A percentile compares a stretch with the other conserved stretches of the same genome.
phyloP scores from a whole-genome alignment of 2,113 vertebrate species.

The Hyperoodon ampullatus region DNA sequence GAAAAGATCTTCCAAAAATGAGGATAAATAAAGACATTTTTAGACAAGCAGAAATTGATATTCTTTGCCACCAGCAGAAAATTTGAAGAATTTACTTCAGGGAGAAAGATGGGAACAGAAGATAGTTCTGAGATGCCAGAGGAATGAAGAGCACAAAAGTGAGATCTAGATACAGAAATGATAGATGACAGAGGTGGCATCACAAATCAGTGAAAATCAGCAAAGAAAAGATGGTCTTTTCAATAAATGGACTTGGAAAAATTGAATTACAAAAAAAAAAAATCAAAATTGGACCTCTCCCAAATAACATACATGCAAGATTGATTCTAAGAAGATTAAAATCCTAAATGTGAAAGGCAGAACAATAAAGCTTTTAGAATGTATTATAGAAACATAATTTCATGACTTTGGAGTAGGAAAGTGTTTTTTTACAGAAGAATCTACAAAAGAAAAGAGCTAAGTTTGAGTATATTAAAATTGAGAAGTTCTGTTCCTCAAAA shows the following conservation, averaged over 20 bases:
- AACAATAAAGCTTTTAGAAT: not conserved
- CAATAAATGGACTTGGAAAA: not conserved
- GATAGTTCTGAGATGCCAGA: not conserved
- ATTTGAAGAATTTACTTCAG: slow-evolving; percentile 12
- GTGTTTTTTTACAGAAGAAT: not conserved
- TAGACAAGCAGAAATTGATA: not conserved
- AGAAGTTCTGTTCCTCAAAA: not conserved
- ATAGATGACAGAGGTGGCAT: not conserved
- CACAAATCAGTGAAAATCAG: not conserved
- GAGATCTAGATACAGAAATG: not conserved
- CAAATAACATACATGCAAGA: not conserved
- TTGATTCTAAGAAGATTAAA: slow-evolving; percentile 1
- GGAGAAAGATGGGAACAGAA: not conserved
- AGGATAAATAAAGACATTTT: not conserved
- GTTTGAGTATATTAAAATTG: slow-evolving; percentile 4
- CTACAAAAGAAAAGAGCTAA: not conserved
- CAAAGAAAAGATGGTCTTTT: not conserved
- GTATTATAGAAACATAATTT: not conserved
- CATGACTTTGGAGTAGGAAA: not conserved
- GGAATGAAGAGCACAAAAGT: slow-evolving; percentile 16
- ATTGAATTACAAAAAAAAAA: not conserved
- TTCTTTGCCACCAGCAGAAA: not conserved
- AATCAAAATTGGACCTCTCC: not conserved
- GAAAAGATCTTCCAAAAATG: not conserved
- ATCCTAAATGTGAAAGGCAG: slow-evolving; percentile 35